Evolutionary conservation across 1,140 invertebrate species (phyloP).

Genomic region (Tetraneura akinire): DNA sequence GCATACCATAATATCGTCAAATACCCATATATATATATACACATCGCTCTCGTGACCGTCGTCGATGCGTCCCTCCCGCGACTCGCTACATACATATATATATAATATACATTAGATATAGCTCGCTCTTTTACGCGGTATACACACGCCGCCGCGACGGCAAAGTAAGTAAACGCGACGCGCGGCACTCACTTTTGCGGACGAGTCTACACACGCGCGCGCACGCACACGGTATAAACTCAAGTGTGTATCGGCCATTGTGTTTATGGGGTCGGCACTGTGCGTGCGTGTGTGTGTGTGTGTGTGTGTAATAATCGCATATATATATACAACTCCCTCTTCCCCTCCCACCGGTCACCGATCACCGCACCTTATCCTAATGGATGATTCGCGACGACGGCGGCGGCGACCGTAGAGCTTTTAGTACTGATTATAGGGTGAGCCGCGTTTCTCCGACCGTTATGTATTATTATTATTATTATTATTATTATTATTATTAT

Average conservation of each 20-base stretch:
- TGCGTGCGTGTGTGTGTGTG: background rate
- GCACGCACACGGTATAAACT: background rate
- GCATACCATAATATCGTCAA: too few species aligned
- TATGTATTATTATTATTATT: too few species aligned
- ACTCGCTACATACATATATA: too few species aligned
- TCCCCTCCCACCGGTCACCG: background rate
- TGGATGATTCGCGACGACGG: slow-evolving; percentile 32
- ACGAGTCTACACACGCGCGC: background rate
- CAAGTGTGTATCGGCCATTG: background rate
- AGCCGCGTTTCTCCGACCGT: slow-evolving; percentile 7
- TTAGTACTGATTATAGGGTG: slow-evolving; percentile 52
- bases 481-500: too few species aligned
- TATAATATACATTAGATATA: too few species aligned
- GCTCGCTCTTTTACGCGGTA: background rate
- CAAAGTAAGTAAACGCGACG: too few species aligned
- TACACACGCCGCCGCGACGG: too few species aligned
- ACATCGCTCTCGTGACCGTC: too few species aligned
- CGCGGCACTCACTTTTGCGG: too few species aligned
- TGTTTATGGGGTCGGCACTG: background rate
- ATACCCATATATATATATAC: too few species aligned
- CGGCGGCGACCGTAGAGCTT: slow-evolving; percentile 42
- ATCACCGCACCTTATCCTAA: slow-evolving; percentile 29
- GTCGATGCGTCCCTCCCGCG: background rate
- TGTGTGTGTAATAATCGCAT: background rate
- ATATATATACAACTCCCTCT: background rate